A percentile compares a stretch with the other conserved stretches of the same genome.
These are phyloP conservation scores for Paracanthobrama guichenoti DNA, from an alignment of 2,113 vertebrate genomes.

Conservation along the genomic window DNA sequence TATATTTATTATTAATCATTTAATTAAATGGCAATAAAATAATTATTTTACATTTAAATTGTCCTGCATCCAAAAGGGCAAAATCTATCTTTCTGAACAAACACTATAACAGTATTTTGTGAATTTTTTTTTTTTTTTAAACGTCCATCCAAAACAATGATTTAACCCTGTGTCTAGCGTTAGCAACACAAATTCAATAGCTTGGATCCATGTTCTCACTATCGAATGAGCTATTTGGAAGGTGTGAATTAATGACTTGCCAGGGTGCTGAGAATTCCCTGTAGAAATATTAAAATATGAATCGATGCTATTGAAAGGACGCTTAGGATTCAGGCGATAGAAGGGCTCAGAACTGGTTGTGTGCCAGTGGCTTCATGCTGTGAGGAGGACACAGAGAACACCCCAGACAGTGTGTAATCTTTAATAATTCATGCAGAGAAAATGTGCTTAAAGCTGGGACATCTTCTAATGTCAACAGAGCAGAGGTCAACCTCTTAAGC, in stretches of 20 bases:
- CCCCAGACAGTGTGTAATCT: conserved; percentile 74
- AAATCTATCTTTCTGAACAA: too few relatives aligned
- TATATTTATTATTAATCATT: background rate
- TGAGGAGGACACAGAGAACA: conserved; percentile 66
- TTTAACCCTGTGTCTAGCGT: conserved; percentile 92
- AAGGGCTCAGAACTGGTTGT: conserved; percentile 75
- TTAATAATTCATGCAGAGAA: conserved; percentile 80
- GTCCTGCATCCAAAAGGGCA: too few relatives aligned
- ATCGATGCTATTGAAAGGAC: conserved; percentile 91
- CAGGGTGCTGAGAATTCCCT: conserved; percentile 86
- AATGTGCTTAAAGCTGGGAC: conserved; percentile 76
- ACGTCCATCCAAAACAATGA: conserved; percentile 87
- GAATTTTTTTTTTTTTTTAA: background rate
- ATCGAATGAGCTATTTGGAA: conserved; percentile 98
- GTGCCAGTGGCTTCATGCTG: conserved; percentile 77
- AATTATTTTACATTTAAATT: too few relatives aligned
- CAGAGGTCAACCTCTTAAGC: conserved; percentile 70
- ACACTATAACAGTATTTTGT: background rate
- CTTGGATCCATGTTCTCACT: conserved; percentile 92
- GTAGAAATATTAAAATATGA: conserved; percentile 96
- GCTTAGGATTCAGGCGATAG: conserved; percentile 76
- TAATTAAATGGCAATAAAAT: too few relatives aligned
- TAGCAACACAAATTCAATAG: conserved; percentile 93
- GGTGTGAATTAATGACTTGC: conserved; percentile 92
- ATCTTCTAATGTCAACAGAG: conserved; percentile 74